Evolutionary conservation across 2,888 invertebrate species (phyloP), one percentile per base, ranked within the genome.

Genomic region (Tillus elongatus): DNA sequence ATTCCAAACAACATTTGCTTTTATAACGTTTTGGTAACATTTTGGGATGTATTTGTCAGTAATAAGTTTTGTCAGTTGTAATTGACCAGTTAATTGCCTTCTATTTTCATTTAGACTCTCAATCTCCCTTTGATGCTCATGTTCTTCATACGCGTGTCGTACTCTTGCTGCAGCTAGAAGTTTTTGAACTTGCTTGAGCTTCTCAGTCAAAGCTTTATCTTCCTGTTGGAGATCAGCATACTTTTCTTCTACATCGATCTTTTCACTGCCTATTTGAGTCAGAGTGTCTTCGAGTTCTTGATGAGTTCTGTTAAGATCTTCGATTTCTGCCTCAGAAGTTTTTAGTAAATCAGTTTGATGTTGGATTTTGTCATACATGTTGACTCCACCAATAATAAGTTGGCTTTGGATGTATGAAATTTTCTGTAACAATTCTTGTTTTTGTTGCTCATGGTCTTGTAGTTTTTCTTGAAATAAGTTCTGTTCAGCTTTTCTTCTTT

Each of bases 351-450:
- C 71, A 33, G 91, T 82, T 60, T 96, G 95, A 0, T 85, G 78
- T 58, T 93, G 89, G 0, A 92, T 92, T 60, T 93, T 95, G 60
- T 95, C 93, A 40, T 96, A 69, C 4, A 97, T 72, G 67, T 97
- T 96, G 67, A 95, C 96, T 0, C 97, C 97, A 0, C 97, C 97
- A 0, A 96, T 86, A 13, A 97, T 74, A 36, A 97, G 90, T 64
- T 93, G 93, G 40, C 86, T 87, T 63, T 96, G 82, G 63, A 87
- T 73, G 28, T 75, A 74, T 46, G 72, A 69, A 35, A 82, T 77
- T 52, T 75, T 71, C 38, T 64, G 60, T 4, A 69, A 60, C 14
- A 82, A 59, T 31, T 68, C 68, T 42, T 73, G 71, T 38, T 63
- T 69, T 53, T 64, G 66, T 11, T 63, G 57, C 36, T 68, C 65